Evolutionary conservation across 2,888 invertebrate genomes (phyloP), one percentile per base, ranked within the genome.

Genomic region (Pollenia labialis): DNA sequence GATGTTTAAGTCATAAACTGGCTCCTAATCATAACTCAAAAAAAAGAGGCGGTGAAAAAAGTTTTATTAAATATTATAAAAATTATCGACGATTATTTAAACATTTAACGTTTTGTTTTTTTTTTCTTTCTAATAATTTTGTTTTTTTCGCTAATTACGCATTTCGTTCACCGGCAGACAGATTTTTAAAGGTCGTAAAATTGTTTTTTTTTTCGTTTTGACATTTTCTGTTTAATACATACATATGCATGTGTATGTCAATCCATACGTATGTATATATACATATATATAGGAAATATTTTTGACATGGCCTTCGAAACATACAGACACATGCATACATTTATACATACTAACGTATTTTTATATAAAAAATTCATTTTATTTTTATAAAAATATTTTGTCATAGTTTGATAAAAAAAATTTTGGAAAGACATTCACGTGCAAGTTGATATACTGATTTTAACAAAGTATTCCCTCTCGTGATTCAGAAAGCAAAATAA

Each of bases 131-230:
- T 8, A 52, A 52, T n/a, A n/a, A 52, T n/a, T 74, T 74, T 10
- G 12, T 23, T 46, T 48, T 32, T 74, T 50, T 60, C 12, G 44
- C 46, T 56, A 46, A 52, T 40, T 40, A 16, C 62, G 42, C 44
- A 42, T 4, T 62, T 62, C 16, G 6, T 62, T 62, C n/a, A n/a
- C n/a, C 46, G 16, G 11, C 16, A 54, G 40, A 42, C 54, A 71
- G 11, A 71, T 71, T 71, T 54, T 54, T 2, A 44, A 71, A 71
- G 71, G 54, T 54, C 71, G 54, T 71, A 54, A 71, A 54, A 42
- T 54, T 16, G 42, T 42, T 16, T 52, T 54, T 46, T 64, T 64
- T 7, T 46, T 64, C 11, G 32, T 32, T 32, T 6, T 32, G 6
- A 23, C 32, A 40, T n/a, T 60, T 60, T 60, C 40, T 60, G 32